Evolutionary conservation across 2,797 vertebrate genomes (phyloP).

Genomic region (Karalla daura): DNA sequence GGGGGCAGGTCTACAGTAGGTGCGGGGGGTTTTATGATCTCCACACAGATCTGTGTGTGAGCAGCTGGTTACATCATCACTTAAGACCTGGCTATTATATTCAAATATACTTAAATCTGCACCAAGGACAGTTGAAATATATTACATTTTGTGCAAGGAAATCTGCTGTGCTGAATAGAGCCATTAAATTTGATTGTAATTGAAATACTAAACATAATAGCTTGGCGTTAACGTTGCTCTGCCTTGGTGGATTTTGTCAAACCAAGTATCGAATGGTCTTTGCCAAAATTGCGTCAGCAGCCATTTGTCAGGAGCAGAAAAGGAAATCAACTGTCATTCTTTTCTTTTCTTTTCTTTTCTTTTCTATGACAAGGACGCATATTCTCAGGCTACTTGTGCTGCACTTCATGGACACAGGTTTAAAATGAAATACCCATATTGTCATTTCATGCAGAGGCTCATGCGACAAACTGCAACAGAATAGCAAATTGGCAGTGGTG

Average conservation of each 20-base stretch:
- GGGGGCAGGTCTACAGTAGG: no score
- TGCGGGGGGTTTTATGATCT: no score
- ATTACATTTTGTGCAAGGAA: not conserved
- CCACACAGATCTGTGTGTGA: no score
- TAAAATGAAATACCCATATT: no score
- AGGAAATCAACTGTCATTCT: not conserved
- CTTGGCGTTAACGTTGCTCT: not conserved
- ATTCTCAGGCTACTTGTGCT: not conserved
- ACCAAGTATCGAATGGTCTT: not conserved
- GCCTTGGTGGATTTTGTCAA: not conserved
- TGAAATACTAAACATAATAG: not conserved
- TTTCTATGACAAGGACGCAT: not conserved
- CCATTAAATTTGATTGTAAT: not conserved
- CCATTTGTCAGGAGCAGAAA: not conserved
- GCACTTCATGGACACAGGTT: not conserved
- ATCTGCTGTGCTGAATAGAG: not conserved
- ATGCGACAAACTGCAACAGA: not conserved
- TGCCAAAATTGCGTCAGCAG: not conserved
- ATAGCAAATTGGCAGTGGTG: not conserved
- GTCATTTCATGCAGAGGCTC: not conserved
- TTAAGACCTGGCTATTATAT: no score
- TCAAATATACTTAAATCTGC: no score
- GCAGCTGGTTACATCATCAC: no score
- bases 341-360: not conserved
- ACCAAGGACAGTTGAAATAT: not conserved